Conservation (phyloP, 2,113 vertebrate genomes). For the Tragelaphus imberbis region DNA sequence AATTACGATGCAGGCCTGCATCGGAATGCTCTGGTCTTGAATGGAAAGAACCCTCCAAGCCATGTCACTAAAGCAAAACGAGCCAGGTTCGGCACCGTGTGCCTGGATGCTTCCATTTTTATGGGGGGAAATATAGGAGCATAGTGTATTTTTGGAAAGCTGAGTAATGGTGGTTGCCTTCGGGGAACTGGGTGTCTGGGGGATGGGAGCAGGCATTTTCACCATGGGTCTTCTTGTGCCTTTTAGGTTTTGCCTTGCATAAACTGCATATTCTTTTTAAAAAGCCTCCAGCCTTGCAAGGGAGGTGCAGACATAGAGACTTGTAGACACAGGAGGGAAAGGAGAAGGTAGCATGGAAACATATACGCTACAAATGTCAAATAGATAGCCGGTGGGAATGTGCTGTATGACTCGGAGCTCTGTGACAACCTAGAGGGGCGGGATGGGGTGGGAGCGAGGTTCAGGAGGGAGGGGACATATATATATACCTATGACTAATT, state of each 20-base stretch:
- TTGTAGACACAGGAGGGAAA: neutral
- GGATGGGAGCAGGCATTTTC: neutral
- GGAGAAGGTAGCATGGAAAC: neutral
- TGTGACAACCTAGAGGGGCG: neutral
- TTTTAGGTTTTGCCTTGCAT: neutral
- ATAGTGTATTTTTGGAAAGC: neutral
- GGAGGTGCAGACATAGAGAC: neutral
- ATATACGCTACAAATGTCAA: neutral
- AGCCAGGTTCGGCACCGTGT: fast-evolving
- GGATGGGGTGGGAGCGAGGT: neutral
- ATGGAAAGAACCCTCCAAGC: neutral
- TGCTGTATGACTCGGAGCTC: neutral
- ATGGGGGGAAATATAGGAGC: neutral
- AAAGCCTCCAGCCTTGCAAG: neutral
- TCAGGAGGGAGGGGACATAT: neutral
- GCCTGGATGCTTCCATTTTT: neutral
- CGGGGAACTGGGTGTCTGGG: neutral
- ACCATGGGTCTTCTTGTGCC: neutral
- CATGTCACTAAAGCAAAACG: neutral
- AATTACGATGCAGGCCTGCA: neutral
- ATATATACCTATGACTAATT: neutral
- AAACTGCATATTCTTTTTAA: neutral
- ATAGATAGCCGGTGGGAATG: neutral
- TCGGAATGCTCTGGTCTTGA: neutral
- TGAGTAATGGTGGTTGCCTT: neutral